Evolutionary conservation across 2,888 invertebrate genomes (phyloP).

Genomic region (Stomorhina lunata): DNA sequence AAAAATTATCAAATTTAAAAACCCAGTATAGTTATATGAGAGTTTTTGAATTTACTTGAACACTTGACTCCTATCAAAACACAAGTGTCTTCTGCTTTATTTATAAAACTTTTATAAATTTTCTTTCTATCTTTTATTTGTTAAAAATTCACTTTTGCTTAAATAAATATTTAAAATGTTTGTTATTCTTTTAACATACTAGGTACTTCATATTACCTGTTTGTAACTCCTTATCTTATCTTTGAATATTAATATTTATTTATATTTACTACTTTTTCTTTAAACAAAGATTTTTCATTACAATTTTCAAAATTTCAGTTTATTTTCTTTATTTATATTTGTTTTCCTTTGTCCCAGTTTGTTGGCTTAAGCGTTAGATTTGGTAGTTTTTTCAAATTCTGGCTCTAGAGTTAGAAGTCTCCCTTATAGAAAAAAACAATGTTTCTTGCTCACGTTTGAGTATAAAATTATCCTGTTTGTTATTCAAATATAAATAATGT

Average conservation of each 20-base stretch:
- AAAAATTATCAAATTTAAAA: no score
- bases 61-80: no score
- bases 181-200: not conserved
- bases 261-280: not conserved
- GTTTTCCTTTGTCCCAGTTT: no score
- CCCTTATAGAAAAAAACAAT: no score
- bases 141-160: not conserved
- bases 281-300: not conserved
- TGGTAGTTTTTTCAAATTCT: no score
- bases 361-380: no score
- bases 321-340: not conserved
- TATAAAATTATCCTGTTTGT: constrained; percentile 45
- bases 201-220: not conserved
- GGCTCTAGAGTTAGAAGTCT: no score
- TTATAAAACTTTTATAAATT: not conserved
- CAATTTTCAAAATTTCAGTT: not conserved
- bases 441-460: not conserved
- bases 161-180: constrained; percentile 26
- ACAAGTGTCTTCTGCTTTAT: not conserved
- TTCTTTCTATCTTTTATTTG: not conserved
- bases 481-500: constrained; percentile 14
- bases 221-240: not conserved
- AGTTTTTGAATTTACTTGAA: no score
- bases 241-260: not conserved
- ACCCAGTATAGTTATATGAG: no score